Percentiles rank a stretch among this genome's conserved stretches.
Evolutionary conservation across 2,113 vertebrate species (phyloP).

Genomic region (Tyto alba): DNA sequence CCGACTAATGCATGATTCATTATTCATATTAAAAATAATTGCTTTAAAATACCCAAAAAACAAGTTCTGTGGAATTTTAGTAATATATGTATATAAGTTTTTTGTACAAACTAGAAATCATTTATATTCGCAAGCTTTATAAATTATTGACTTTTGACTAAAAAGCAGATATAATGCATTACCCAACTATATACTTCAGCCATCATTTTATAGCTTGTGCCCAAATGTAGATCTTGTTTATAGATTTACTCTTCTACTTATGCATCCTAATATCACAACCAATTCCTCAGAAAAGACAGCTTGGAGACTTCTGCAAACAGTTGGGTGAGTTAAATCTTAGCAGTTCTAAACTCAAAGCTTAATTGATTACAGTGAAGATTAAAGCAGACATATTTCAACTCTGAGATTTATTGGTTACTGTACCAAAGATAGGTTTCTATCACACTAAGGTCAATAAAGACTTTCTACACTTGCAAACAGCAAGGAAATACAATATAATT

Average conservation of each 20-base stretch:
- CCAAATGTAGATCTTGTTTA: neutral
- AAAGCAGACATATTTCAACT: slow-evolving; percentile 19
- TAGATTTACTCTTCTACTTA: neutral
- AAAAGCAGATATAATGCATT: neutral
- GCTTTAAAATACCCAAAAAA: neutral
- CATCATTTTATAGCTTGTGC: neutral
- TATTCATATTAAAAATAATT: neutral
- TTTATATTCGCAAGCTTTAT: neutral
- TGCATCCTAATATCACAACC: neutral
- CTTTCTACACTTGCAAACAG: slow-evolving; percentile 28
- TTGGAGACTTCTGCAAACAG: neutral
- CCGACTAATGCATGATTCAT: neutral
- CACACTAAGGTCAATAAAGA: slow-evolving; percentile 27
- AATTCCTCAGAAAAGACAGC: neutral
- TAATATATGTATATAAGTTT: neutral
- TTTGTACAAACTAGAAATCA: neutral
- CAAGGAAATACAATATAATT: slow-evolving; percentile 41
- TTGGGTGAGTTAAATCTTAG: neutral
- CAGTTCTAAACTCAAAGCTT: slow-evolving; percentile 8
- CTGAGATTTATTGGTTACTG: slow-evolving; percentile 37
- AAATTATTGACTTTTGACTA: neutral
- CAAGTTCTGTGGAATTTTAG: neutral
- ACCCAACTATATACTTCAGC: neutral
- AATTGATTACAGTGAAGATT: slow-evolving; percentile 56
- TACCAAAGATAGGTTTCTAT: slow-evolving; percentile 17